These are phyloP conservation scores for Sarcophilus harrisii DNA, from an alignment of 2,797 vertebrate genomes.

Conservation along the genomic window DNA sequence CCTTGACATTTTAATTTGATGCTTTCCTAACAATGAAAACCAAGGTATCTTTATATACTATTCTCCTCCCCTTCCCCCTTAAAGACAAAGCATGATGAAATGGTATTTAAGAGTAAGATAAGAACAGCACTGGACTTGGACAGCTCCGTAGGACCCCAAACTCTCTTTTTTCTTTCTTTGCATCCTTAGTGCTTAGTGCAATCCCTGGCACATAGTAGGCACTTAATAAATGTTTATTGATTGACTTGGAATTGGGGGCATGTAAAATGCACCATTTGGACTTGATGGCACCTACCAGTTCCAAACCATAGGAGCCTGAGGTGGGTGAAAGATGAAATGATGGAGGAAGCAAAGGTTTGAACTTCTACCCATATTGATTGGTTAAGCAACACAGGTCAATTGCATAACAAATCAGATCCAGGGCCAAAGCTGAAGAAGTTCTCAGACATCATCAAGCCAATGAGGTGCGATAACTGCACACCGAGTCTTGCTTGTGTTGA, in stretches of 20 bases:
- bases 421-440: fast-evolving
- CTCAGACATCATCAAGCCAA: neutral
- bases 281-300: neutral
- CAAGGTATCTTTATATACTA: too few relatives aligned
- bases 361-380: neutral
- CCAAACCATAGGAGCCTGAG: neutral
- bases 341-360: neutral
- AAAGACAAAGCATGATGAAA: neutral
- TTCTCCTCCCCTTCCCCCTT: neutral
- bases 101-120: neutral
- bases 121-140: neutral
- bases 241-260: neutral
- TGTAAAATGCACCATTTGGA: neutral
- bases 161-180: neutral
- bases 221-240: too few relatives aligned
- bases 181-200: neutral
- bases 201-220: fast-evolving
- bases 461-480: neutral
- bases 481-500: neutral
- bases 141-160: neutral
- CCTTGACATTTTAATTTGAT: neutral
- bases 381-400: neutral
- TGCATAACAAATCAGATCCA: fast-evolving
- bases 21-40: neutral
- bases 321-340: neutral